These are phyloP conservation scores for Pholis gunnellus DNA, from an alignment of 2,113 vertebrate genomes.

Conservation along the genomic window DNA sequence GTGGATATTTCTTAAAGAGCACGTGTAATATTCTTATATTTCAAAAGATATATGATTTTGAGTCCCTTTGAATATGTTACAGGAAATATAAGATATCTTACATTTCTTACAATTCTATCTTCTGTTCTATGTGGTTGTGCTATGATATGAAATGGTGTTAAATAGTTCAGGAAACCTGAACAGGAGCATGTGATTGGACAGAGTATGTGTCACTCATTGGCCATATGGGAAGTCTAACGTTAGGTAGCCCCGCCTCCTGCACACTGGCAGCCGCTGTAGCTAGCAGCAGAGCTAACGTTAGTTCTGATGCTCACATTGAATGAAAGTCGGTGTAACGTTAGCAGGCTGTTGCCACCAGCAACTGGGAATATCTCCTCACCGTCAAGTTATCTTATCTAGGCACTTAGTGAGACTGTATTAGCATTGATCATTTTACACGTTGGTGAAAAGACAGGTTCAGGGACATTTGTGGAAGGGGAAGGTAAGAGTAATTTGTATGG, in stretches of 20 bases:
- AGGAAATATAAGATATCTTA: background rate
- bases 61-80: background rate
- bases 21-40: background rate
- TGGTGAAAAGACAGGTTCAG: constrained; percentile 9
- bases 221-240: constrained; percentile 5
- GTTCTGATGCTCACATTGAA: constrained; percentile 69
- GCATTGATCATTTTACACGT: background rate
- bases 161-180: background rate
- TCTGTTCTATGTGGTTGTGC: background rate
- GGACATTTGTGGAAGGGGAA: constrained; percentile 43
- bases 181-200: constrained; percentile 36
- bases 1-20: constrained; percentile 30
- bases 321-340: constrained; percentile 69
- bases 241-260: constrained; percentile 58
- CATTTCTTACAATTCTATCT: background rate
- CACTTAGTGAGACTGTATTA: background rate
- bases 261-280: constrained; percentile 42
- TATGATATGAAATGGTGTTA: background rate
- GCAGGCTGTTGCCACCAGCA: constrained; percentile 38
- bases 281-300: constrained; percentile 28
- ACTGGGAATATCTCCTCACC: constrained; percentile 19
- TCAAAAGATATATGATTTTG: background rate
- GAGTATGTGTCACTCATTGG: constrained; percentile 35
- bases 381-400: background rate
- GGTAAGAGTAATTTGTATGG: constrained; percentile 60